Evolutionary conservation across 2,113 vertebrate species (phyloP).

Genomic region (Nanorana parkeri): DNA sequence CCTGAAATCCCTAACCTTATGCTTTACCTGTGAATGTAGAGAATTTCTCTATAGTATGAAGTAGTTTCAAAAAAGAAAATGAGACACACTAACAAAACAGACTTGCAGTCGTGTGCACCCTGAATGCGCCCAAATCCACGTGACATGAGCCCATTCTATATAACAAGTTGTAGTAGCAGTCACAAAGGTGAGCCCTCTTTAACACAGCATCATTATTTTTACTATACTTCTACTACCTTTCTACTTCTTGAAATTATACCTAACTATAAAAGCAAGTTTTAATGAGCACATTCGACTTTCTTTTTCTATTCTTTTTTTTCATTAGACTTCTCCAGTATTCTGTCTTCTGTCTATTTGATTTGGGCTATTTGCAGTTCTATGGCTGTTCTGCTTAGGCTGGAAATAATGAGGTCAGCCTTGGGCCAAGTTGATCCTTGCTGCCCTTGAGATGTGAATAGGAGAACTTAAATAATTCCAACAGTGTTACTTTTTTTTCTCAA

Average conservation of each 20-base stretch:
- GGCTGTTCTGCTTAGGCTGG: constrained; percentile 58
- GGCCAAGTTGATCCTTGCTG: constrained; percentile 60
- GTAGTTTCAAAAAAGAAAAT: too few relatives aligned
- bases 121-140: not conserved
- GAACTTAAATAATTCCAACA: constrained; percentile 23
- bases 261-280: constrained; percentile 23
- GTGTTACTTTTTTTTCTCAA: constrained; percentile 50
- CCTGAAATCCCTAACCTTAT: too few relatives aligned
- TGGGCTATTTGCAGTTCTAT: constrained; percentile 52
- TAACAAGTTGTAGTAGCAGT: not conserved
- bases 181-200: constrained; percentile 27
- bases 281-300: constrained; percentile 40
- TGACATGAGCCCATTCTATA: not conserved
- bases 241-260: constrained; percentile 18
- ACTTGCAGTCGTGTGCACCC: not conserved
- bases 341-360: constrained; percentile 57
- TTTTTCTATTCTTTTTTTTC: constrained; percentile 8
- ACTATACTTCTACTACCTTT: constrained; percentile 33
- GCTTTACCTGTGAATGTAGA: too few relatives aligned
- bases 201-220: constrained; percentile 46
- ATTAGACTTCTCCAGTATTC: constrained; percentile 17
- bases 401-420: constrained; percentile 51
- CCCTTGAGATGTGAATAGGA: constrained; percentile 56
- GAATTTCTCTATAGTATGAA: too few relatives aligned
- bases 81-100: not conserved